These are phyloP conservation scores for Apolygus lucorum DNA, from an alignment of 1,140 invertebrate genomes.

Conservation along the genomic window DNA sequence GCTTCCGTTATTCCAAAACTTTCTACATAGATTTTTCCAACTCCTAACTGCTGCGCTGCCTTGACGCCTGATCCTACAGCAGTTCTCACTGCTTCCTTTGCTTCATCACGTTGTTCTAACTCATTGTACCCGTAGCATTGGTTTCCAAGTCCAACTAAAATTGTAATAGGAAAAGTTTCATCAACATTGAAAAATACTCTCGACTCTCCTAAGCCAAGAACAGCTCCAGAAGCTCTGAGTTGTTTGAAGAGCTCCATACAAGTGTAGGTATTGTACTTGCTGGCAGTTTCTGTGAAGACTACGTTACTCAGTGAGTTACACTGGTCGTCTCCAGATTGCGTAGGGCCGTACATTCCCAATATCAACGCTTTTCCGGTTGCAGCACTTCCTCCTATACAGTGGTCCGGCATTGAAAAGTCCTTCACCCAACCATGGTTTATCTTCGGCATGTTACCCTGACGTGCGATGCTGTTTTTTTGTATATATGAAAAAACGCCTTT, in stretches of 20 bases:
- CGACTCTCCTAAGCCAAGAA: conserved; percentile 47
- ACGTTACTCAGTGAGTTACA: conserved; percentile 14
- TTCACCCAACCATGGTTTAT: background rate
- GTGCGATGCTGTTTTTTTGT: too few species aligned
- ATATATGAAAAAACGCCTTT: too few species aligned
- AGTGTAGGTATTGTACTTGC: conserved; percentile 21
- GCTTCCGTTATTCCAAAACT: conserved; percentile 60
- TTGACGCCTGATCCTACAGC: conserved; percentile 54
- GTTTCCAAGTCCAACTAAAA: conserved; percentile 63
- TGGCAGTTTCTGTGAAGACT: conserved; percentile 25
- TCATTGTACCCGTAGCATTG: conserved; percentile 48
- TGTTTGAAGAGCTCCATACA: conserved; percentile 19
- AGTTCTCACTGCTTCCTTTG: conserved; percentile 54
- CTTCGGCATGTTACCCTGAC: background rate
- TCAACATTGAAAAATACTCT: conserved; percentile 54
- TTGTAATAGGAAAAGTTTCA: conserved; percentile 50
- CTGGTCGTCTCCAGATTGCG: background rate
- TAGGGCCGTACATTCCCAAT: background rate
- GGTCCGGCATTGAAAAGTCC: background rate
- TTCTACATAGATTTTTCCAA: conserved; percentile 58
- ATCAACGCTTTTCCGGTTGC: conserved; percentile 18
- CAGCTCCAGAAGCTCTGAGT: conserved; percentile 20
- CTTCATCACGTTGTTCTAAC: conserved; percentile 56
- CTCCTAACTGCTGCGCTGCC: conserved; percentile 46
- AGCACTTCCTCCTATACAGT: background rate